Base-by-base conservation (phyloP, 2,888 invertebrate species). In the Euphydryas editha region DNA sequence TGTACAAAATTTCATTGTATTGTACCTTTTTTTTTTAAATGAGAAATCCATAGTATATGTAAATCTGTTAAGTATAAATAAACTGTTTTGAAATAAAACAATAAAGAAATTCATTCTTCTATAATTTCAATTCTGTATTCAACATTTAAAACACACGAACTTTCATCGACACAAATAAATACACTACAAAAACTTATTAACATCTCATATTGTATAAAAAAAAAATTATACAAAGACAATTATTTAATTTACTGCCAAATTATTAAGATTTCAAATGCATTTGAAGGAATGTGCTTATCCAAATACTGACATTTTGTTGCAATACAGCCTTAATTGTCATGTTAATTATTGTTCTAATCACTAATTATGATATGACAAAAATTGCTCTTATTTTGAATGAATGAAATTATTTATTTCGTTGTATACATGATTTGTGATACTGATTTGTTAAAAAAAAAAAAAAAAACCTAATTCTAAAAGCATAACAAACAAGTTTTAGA, bases 101-200 rank as follows among this genome's bases (percentile, higher is more conserved):
- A 58, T 62, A 62, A 64, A 59, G 70, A 77, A 71, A 70, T 59
- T 72, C 70, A 70, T 72, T 73, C 68, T 68, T 73, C 74, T 74
- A 68, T 71, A 73, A 70, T 76, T 72, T 70, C 51, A 70, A 78
- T 76, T 78, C 75, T 65, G 66, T 75, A 75, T 81, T 76, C 47
- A 76, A 80, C 79, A 79, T 69, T 76, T 80, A 77, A 80, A 81
- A 84, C 80, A 83, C 83, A 84, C 85, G 80, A 87, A 84, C 78
- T 80, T 76, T 80, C 79, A 80, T 81, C 79, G 79, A 87, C 83
- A 87, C 80, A 86, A 83, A 85, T 86, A 88, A 86, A 87, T 86
- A 86, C 82, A 78, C 79, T 81, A 84, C 73, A 81, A 81, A 51
- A 82, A 81, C 72, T 72, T 72, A 70, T 62, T 54, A 63, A 69